Conservation (phyloP, 1,140 invertebrate species). For the Drusus annulatus region DNA sequence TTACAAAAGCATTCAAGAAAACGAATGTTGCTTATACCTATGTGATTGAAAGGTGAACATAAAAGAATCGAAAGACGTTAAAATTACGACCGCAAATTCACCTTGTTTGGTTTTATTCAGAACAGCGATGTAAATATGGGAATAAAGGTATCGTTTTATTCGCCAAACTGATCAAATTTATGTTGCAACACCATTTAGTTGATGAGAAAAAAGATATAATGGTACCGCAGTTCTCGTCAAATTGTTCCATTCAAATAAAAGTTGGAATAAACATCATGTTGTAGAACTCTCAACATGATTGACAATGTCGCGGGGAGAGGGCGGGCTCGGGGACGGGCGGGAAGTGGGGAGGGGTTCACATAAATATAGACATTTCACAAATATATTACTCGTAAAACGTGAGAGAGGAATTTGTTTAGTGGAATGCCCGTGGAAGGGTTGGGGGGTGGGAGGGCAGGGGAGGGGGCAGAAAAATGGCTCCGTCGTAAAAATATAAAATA, state of each 20-base stretch:
- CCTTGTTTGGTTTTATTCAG: no score
- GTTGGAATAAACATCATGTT: constrained; percentile 21
- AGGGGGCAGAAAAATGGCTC: constrained; percentile 53
- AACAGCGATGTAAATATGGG: no score
- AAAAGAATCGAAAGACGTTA: no score
- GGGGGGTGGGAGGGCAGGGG: not conserved
- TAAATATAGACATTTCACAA: constrained; percentile 57
- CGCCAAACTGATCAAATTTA: not conserved
- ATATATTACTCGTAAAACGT: constrained; percentile 58
- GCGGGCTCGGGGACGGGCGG: not conserved
- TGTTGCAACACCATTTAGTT: not conserved
- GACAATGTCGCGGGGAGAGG: constrained; percentile 21
- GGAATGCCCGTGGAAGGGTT: constrained; percentile 4
- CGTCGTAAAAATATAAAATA: constrained; percentile 60
- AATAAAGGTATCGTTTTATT: not conserved
- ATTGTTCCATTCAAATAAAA: constrained; percentile 20
- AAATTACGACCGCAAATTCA: no score
- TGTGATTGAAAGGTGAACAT: no score
- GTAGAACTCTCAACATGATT: constrained; percentile 34
- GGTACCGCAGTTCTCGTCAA: not conserved
- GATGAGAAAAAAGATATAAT: constrained; percentile 13
- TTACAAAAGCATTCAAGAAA: no score
- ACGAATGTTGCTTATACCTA: no score
- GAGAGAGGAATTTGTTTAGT: constrained; percentile 56
- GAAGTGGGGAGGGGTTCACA: constrained; percentile 3